Conservation (phyloP, 2,888 invertebrate genomes). For the Erannis defoliaria region DNA sequence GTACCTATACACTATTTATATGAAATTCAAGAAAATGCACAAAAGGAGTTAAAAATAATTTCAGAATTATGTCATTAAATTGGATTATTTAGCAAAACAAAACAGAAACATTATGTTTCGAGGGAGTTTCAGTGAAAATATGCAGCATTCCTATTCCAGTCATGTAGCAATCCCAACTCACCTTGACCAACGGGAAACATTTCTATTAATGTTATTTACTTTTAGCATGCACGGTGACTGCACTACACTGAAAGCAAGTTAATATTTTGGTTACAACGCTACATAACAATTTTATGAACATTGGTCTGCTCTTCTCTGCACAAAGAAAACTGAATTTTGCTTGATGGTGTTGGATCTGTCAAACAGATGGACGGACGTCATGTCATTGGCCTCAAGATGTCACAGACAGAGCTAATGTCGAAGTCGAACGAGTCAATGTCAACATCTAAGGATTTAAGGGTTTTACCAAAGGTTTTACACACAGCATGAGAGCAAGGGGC, state of each 20-base stretch:
- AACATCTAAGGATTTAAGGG: background rate
- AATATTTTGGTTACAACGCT: constrained; percentile 43
- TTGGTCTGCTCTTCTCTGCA: constrained; percentile 36
- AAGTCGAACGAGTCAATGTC: constrained; percentile 1
- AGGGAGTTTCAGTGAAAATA: constrained; percentile 22
- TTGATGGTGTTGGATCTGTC: constrained; percentile 7
- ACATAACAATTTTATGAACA: constrained; percentile 39
- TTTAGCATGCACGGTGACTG: constrained; percentile 43
- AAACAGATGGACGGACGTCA: constrained; percentile 23
- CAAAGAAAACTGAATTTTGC: constrained; percentile 42
- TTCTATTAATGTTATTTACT: constrained; percentile 42
- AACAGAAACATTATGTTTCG: constrained; percentile 14
- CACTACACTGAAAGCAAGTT: constrained; percentile 37
- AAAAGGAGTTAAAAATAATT: background rate
- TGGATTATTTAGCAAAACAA: constrained; percentile 1
- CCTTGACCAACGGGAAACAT: constrained; percentile 51
- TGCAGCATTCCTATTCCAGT: constrained; percentile 30
- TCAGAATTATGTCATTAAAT: background rate
- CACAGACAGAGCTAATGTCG: too few relatives aligned
- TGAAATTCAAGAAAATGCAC: background rate
- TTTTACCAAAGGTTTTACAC: too few relatives aligned
- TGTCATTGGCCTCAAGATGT: constrained; percentile 29
- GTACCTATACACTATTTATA: constrained; percentile 2
- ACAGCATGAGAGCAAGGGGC: too few relatives aligned
- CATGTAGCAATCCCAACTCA: constrained; percentile 38